phyloP scores from a whole-genome alignment of 2,113 vertebrate genomes.

The Ictidomys tridecemlineatus region DNA sequence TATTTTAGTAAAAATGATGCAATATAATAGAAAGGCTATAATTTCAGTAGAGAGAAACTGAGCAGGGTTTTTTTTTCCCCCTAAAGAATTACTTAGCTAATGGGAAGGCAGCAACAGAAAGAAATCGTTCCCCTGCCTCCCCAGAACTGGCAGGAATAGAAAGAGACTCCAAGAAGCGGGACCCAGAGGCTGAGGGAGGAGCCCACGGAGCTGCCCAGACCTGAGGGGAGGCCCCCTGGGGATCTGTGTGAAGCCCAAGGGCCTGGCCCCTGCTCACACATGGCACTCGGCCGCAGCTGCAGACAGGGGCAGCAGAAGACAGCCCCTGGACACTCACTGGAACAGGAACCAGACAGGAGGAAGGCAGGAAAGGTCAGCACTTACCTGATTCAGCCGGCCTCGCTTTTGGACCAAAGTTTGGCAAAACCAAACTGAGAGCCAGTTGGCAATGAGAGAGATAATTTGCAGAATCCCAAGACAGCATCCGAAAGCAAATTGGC shows the following conservation, averaged over 20 bases:
- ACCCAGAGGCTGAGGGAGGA: too few species aligned
- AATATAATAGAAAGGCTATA: background rate
- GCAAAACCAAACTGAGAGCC: background rate
- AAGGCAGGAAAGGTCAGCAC: too few species aligned
- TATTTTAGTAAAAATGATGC: background rate
- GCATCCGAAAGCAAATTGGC: background rate
- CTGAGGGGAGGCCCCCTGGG: accelerated
- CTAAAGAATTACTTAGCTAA: background rate
- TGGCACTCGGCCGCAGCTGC: too few species aligned
- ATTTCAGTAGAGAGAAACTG: background rate
- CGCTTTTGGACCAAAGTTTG: background rate
- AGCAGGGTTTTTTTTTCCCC: background rate
- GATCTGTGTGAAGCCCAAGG: too few species aligned
- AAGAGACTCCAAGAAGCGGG: background rate
- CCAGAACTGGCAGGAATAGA: too few species aligned
- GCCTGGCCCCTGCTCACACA: background rate
- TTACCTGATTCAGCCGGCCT: background rate
- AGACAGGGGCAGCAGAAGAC: background rate
- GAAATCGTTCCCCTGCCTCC: background rate
- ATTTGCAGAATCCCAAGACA: background rate
- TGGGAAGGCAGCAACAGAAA: accelerated
- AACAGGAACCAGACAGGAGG: background rate
- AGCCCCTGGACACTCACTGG: accelerated
- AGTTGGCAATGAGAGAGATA: background rate
- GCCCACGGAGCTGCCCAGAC: too few species aligned